phyloP scores from a whole-genome alignment of 2,888 invertebrate species.

The Clistopyga incitator region DNA sequence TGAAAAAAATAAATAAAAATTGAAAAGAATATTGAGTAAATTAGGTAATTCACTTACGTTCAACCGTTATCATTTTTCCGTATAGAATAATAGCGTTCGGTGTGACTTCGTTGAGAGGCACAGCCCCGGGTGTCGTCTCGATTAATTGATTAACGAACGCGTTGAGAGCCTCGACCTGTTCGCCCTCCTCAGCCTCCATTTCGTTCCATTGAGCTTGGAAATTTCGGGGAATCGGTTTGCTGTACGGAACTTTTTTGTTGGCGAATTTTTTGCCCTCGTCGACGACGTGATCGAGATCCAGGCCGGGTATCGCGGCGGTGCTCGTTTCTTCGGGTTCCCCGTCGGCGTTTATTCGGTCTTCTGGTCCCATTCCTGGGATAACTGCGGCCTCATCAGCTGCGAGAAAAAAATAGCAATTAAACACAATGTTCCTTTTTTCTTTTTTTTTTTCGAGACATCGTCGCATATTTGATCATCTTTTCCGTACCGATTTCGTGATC shows the following conservation, averaged over 20 bases:
- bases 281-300: conserved; percentile 91
- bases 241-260: conserved; percentile 95
- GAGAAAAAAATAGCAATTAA: conserved; percentile 27
- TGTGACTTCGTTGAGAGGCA: conserved; percentile 91
- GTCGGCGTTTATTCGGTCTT: conserved; percentile 92
- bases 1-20: too few species aligned
- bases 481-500: conserved; percentile 88
- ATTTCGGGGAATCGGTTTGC: conserved; percentile 97
- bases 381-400: conserved; percentile 90
- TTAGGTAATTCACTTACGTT: conserved; percentile 85
- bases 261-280: conserved; percentile 88
- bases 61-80: conserved; percentile 92
- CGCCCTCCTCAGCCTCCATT: conserved; percentile 85
- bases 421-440: too few species aligned
- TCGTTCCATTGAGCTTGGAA: conserved; percentile 99
- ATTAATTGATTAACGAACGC: conserved; percentile 91
- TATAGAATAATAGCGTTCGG: conserved; percentile 93
- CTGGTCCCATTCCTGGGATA: conserved; percentile 99
- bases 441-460: background rate
- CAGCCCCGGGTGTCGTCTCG: conserved; percentile 92
- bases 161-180: conserved; percentile 85
- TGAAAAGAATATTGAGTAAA: background rate
- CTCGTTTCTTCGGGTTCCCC: conserved; percentile 73
- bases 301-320: conserved; percentile 89
- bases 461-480: background rate